Conservation (phyloP, 1,140 invertebrate species). For the Neotoxoptera formosana region DNA sequence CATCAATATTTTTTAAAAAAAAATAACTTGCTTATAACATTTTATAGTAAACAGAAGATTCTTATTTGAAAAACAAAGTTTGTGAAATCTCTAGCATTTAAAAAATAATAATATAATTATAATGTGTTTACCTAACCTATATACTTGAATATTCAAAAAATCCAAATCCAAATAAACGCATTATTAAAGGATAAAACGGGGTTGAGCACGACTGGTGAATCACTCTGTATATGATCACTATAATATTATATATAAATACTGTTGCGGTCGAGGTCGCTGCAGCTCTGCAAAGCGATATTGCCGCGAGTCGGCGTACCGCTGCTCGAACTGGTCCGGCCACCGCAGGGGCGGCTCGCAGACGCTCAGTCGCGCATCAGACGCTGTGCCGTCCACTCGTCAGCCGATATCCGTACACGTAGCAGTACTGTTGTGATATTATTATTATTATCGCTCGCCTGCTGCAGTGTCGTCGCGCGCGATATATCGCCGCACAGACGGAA, state of each 20-base stretch:
- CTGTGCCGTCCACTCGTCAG: neutral
- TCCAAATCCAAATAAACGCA: neutral
- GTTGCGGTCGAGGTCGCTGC: neutral
- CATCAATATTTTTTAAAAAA: neutral
- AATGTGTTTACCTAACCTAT: no score
- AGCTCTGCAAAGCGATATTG: neutral
- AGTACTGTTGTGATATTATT: no score
- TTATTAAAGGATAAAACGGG: neutral
- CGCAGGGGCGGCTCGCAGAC: neutral
- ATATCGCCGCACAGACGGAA: no score
- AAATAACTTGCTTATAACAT: neutral
- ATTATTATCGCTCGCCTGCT: neutral
- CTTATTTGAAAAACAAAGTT: neutral
- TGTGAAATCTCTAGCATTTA: neutral
- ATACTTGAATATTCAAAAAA: neutral
- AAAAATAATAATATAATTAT: no score
- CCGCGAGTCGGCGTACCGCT: neutral
- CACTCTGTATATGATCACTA: neutral
- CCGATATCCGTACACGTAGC: neutral
- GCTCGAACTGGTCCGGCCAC: constrained; percentile 31
- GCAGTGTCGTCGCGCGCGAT: neutral
- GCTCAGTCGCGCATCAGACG: constrained; percentile 38
- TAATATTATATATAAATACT: neutral
- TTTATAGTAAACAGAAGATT: neutral
- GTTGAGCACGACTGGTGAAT: neutral